phyloP scores from a whole-genome alignment of 2,888 invertebrate species.

The Mayetiola destructor region DNA sequence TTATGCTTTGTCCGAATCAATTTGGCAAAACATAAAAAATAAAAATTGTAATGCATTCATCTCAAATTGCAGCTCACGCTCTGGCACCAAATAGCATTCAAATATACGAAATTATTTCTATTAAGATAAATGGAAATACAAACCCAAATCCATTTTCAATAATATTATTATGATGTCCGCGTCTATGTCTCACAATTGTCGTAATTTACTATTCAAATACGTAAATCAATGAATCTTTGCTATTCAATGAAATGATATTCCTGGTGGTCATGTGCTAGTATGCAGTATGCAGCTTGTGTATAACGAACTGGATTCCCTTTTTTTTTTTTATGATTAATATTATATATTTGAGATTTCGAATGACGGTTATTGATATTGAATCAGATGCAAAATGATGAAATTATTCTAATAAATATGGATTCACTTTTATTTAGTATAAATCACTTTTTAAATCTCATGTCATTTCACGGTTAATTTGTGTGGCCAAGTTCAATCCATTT shows the following conservation, averaged over 20 bases:
- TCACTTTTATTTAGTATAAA: too few relatives aligned
- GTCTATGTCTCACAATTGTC: too few relatives aligned
- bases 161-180: too few relatives aligned
- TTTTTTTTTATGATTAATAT: background rate
- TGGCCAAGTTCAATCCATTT: too few relatives aligned
- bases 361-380: too few relatives aligned
- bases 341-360: too few relatives aligned
- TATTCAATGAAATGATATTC: background rate
- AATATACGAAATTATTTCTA: background rate
- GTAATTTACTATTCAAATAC: background rate
- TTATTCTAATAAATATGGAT: too few relatives aligned
- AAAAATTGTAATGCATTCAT: background rate
- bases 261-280: background rate
- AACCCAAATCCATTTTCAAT: slow-evolving; percentile 5
- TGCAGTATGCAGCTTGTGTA: background rate
- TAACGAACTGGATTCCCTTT: background rate
- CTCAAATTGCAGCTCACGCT: background rate
- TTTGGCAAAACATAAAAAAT: background rate
- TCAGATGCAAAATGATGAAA: too few relatives aligned
- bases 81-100: background rate
- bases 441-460: too few relatives aligned
- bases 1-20: background rate
- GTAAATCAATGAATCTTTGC: background rate
- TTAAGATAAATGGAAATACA: background rate
- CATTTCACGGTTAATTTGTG: too few relatives aligned